These are phyloP conservation scores for Paraescarpia echinospica DNA, from an alignment of 1,140 invertebrate species.

Conservation along the genomic window DNA sequence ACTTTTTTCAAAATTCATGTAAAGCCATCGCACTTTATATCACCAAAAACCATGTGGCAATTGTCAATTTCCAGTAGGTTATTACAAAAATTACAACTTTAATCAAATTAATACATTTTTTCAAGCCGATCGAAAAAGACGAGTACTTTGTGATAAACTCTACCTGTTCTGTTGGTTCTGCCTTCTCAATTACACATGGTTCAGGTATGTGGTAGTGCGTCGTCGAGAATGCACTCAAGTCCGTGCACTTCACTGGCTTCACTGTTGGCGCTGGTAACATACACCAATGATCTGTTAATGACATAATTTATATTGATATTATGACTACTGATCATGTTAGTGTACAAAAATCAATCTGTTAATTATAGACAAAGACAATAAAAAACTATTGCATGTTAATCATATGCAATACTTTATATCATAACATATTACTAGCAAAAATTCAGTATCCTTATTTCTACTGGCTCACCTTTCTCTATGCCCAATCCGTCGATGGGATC, in stretches of 20 bases:
- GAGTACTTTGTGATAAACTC: neutral
- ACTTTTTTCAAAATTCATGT: too few relatives aligned
- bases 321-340: too few relatives aligned
- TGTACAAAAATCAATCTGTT: too few relatives aligned
- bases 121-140: neutral
- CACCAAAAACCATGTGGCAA: too few relatives aligned
- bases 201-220: conserved; percentile 52
- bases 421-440: too few relatives aligned
- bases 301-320: too few relatives aligned
- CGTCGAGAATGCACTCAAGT: conserved; percentile 49
- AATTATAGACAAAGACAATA: too few relatives aligned
- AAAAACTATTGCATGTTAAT: too few relatives aligned
- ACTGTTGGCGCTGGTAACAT: neutral
- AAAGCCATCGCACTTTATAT: too few relatives aligned
- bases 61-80: too few relatives aligned
- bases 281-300: neutral
- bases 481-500: neutral
- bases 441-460: too few relatives aligned
- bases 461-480: neutral
- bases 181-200: conserved; percentile 29
- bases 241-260: conserved; percentile 41
- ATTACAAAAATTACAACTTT: too few relatives aligned
- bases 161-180: conserved; percentile 34
- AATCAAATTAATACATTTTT: neutral
- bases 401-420: neutral